These are phyloP conservation scores for Mythimna loreyi DNA, from an alignment of 2,888 invertebrate genomes.

Conservation along the genomic window DNA sequence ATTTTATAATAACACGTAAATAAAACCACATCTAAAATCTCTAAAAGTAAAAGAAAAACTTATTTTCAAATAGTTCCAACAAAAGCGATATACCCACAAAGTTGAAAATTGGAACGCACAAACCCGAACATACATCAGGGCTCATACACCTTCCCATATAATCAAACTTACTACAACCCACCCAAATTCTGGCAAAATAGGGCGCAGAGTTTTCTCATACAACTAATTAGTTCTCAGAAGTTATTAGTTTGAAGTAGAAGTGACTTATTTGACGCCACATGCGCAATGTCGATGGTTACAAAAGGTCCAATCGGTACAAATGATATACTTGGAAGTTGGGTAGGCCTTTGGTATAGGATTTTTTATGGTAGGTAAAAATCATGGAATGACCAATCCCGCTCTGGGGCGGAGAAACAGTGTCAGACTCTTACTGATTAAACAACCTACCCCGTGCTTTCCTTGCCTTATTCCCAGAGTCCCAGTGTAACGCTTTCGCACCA, in stretches of 20 bases:
- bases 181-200: conserved; percentile 37
- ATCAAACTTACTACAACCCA: conserved; percentile 29
- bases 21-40: too few relatives aligned
- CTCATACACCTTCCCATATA: conserved; percentile 14
- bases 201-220: conserved; percentile 50
- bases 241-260: conserved; percentile 37
- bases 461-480: too few relatives aligned
- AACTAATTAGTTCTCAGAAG: conserved; percentile 46
- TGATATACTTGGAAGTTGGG: too few relatives aligned
- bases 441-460: too few relatives aligned
- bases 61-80: not conserved
- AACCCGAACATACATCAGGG: not conserved
- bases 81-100: not conserved
- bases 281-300: not conserved
- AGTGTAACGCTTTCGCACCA: too few relatives aligned
- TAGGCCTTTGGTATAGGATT: too few relatives aligned
- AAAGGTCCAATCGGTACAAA: not conserved
- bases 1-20: too few relatives aligned
- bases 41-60: too few relatives aligned
- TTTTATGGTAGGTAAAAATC: too few relatives aligned
- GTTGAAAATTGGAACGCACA: conserved; percentile 9
- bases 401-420: too few relatives aligned
- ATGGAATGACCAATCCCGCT: too few relatives aligned
- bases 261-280: conserved; percentile 49
- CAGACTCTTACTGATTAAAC: too few relatives aligned